Evolutionary conservation across 1,140 invertebrate genomes (phyloP).

Genomic region (Pogonus chalceus): DNA sequence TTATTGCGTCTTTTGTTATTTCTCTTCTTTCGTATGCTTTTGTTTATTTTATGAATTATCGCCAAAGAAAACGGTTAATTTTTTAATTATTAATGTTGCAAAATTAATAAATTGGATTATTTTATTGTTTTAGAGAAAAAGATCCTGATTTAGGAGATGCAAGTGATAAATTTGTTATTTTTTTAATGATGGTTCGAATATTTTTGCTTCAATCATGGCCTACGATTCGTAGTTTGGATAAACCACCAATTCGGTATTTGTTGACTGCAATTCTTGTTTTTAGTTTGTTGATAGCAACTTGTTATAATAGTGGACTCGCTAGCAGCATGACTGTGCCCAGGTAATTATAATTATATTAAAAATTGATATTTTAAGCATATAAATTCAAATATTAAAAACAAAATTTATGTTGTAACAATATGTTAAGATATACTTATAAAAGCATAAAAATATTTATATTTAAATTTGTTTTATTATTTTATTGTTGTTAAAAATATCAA

Average conservation of each 20-base stretch:
- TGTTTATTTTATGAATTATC: slow-evolving; percentile 3
- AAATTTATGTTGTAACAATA: too few relatives aligned
- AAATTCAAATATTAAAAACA: too few relatives aligned
- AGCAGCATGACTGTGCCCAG: slow-evolving; percentile 45
- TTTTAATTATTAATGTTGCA: not conserved
- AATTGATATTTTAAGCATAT: too few relatives aligned
- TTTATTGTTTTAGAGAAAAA: not conserved
- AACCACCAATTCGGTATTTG: slow-evolving; percentile 14
- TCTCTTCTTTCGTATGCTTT: slow-evolving; percentile 7
- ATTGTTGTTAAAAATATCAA: too few relatives aligned
- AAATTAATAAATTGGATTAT: not conserved
- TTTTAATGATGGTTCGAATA: slow-evolving; percentile 15
- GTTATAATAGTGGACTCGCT: slow-evolving; percentile 43
- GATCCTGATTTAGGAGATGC: not conserved
- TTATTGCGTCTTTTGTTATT: slow-evolving; percentile 17
- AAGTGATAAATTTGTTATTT: slow-evolving; percentile 5
- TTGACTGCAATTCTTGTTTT: slow-evolving; percentile 34
- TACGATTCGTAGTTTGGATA: slow-evolving; percentile 8
- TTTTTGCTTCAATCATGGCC: slow-evolving; percentile 17
- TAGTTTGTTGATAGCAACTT: slow-evolving; percentile 39
- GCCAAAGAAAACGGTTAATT: slow-evolving; percentile 2
- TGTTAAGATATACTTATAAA: too few relatives aligned
- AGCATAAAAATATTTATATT: too few relatives aligned
- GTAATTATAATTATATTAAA: slow-evolving; percentile 31
- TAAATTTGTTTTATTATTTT: too few relatives aligned